Percentiles rank a stretch among this genome's conserved stretches.
Conservation (phyloP, 2,113 vertebrate species). For the Oenanthe melanoleuca region DNA sequence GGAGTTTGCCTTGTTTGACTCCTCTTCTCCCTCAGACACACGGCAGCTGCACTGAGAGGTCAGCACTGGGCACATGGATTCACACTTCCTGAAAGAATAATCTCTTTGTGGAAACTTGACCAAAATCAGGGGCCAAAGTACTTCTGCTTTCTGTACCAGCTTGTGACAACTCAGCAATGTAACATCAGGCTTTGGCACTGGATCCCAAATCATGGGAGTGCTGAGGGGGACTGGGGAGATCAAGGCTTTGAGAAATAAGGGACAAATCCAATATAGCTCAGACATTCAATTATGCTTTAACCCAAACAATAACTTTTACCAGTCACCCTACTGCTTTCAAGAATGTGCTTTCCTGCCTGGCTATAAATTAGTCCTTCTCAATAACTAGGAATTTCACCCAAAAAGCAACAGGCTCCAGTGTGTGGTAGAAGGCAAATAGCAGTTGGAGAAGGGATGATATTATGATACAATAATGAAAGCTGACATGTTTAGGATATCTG, state of each 20-base stretch:
- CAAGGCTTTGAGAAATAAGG: conserved; percentile 3
- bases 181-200: not conserved
- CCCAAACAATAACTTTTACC: not conserved
- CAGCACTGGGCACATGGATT: not conserved
- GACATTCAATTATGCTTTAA: not conserved
- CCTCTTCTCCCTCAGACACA: not conserved
- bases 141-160: not conserved
- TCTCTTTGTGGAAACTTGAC: not conserved
- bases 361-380: not conserved
- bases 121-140: not conserved
- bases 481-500: conserved; percentile 41
- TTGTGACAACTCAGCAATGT: not conserved
- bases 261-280: not conserved
- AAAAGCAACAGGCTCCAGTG: not conserved
- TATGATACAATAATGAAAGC: conserved; percentile 16
- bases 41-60: not conserved
- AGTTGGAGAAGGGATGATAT: not conserved
- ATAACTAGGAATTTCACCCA: not conserved
- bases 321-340: not conserved
- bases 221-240: not conserved
- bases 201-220: not conserved
- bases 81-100: not conserved
- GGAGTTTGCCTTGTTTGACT: not conserved
- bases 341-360: not conserved
- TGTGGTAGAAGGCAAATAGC: not conserved